A percentile compares a stretch with the other conserved stretches of the same genome.
phyloP scores from a whole-genome alignment of 53 echinoderm and acorn worm genomes.

The Apostichopus leukothele region DNA sequence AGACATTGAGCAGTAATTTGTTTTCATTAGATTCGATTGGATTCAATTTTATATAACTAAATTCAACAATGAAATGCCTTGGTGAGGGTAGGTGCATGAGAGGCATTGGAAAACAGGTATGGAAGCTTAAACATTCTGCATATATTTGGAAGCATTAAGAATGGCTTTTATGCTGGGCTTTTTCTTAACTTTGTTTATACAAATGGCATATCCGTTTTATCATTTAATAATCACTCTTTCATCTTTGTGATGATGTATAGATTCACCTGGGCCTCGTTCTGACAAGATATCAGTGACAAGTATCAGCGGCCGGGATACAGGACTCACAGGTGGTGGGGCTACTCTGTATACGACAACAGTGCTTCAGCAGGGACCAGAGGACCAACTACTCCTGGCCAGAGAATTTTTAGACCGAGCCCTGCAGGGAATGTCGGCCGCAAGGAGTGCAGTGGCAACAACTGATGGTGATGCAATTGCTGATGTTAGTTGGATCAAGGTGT shows the following conservation, averaged over 20 bases:
- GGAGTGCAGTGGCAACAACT: slow-evolving; percentile 84
- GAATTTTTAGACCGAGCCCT: slow-evolving; percentile 93
- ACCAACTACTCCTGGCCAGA: slow-evolving; percentile 83
- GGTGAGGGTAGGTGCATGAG: too few species aligned
- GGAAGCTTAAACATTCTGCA: too few species aligned
- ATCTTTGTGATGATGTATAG: background rate
- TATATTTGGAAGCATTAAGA: too few species aligned
- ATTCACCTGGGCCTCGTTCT: slow-evolving; percentile 16
- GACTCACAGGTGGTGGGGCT: slow-evolving; percentile 55
- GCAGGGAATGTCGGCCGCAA: slow-evolving; percentile 83
- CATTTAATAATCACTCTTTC: too few species aligned
- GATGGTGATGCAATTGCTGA: slow-evolving; percentile 95
- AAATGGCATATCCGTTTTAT: too few species aligned
- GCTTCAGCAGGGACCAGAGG: slow-evolving; percentile 73
- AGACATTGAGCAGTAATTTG: too few species aligned
- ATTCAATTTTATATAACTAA: too few species aligned
- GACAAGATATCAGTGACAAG: slow-evolving; percentile 36
- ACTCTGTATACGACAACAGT: slow-evolving; percentile 79
- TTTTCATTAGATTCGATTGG: too few species aligned
- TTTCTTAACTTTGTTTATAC: too few species aligned
- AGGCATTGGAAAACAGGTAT: too few species aligned
- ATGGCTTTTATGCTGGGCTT: too few species aligned
- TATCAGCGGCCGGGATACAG: slow-evolving; percentile 43
- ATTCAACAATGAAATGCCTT: too few species aligned
- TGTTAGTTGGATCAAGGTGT: slow-evolving; percentile 92